Percentiles rank a stretch among this genome's conserved stretches.
Evolutionary conservation across 2,888 invertebrate genomes (phyloP).

Genomic region (Sinotaia quadrata): DNA sequence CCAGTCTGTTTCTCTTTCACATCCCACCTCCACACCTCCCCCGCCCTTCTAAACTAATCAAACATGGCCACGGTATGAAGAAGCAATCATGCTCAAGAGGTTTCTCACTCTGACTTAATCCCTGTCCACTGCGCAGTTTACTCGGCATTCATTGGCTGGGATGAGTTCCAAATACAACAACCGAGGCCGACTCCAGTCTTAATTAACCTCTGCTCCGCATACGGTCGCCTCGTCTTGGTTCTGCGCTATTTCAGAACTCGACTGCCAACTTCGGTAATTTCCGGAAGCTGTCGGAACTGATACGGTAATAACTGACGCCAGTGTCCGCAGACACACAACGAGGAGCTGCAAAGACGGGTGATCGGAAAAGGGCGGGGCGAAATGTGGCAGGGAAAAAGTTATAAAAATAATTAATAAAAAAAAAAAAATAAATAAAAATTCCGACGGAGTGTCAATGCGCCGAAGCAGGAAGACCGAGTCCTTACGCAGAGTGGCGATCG

Average conservation of each 20-base stretch:
- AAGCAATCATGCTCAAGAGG: background rate
- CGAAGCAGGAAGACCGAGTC: too few species aligned
- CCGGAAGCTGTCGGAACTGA: conserved; percentile 28
- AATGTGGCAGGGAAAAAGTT: too few species aligned
- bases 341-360: conserved; percentile 1
- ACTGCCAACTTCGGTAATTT: conserved; percentile 22
- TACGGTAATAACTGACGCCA: conserved; percentile 19
- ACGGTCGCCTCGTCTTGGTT: too few species aligned
- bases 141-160: conserved; percentile 9
- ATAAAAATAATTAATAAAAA: background rate
- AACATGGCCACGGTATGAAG: too few species aligned
- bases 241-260: too few species aligned
- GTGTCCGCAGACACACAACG: conserved; percentile 14
- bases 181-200: background rate
- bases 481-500: too few species aligned
- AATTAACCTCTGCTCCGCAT: conserved; percentile 19
- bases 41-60: too few species aligned
- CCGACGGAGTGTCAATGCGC: too few species aligned
- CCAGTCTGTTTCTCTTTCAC: background rate
- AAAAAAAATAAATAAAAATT: background rate
- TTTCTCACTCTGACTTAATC: background rate
- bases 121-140: background rate
- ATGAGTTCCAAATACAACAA: conserved; percentile 24
- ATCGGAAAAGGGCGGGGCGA: background rate
- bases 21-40: too few species aligned